phyloP scores from a whole-genome alignment of 1,140 invertebrate genomes.

The Zaprionus nigranus region DNA sequence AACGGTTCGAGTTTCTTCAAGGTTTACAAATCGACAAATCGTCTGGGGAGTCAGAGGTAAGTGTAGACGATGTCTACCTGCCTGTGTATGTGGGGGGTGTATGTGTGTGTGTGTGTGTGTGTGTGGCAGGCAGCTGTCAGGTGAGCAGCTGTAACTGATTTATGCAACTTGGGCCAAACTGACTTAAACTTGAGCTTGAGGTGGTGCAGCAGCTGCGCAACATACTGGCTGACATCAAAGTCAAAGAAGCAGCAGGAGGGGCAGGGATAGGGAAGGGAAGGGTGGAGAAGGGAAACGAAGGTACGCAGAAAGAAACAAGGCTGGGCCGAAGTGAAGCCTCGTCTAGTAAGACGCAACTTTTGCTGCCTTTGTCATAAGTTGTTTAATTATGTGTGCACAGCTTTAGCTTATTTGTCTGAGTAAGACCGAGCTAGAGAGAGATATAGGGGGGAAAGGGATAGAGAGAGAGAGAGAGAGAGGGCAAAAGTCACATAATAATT shows the following conservation, averaged over 20 bases:
- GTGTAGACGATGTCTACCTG: not conserved
- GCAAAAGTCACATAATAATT: slow-evolving; percentile 67
- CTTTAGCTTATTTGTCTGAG: slow-evolving; percentile 3
- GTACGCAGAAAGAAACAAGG: not conserved
- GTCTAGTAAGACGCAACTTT: slow-evolving; percentile 32
- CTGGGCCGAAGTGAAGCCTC: not conserved
- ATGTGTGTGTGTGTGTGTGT: slow-evolving; percentile 20
- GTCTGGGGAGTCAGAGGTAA: not conserved
- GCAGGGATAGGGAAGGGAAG: not conserved
- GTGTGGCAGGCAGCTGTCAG: slow-evolving; percentile 61
- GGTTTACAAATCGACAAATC: slow-evolving; percentile 43
- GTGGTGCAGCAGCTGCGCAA: not conserved
- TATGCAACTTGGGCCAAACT: slow-evolving; percentile 54
- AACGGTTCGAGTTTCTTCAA: slow-evolving; percentile 9
- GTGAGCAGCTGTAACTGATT: slow-evolving; percentile 63
- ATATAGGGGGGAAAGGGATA: not conserved
- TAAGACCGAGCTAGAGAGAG: not conserved
- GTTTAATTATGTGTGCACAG: slow-evolving; percentile 54
- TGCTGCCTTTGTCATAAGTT: slow-evolving; percentile 37
- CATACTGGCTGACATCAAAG: slow-evolving; percentile 20
- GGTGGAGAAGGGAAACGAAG: not conserved
- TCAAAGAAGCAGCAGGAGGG: not conserved
- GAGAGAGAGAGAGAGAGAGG: not conserved
- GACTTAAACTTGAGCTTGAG: slow-evolving; percentile 9
- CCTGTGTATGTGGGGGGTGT: slow-evolving; percentile 8